phyloP scores from a whole-genome alignment of 2,113 vertebrate species.

The Xenopus laevis region DNA sequence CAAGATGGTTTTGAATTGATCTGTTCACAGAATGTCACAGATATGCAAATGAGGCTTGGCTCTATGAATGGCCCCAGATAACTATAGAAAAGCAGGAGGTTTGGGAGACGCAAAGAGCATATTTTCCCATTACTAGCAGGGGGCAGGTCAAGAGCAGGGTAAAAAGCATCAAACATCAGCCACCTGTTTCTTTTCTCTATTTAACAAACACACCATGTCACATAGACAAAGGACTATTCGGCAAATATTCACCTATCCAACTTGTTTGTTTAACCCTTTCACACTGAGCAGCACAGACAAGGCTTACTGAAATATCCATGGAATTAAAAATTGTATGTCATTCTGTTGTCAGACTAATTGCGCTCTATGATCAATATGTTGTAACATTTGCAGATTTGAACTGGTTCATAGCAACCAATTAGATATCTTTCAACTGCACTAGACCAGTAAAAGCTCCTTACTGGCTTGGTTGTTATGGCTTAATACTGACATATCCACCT shows the following conservation, averaged over 20 bases:
- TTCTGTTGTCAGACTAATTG: too few species aligned
- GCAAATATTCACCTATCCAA: constrained; percentile 30
- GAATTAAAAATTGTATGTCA: too few species aligned
- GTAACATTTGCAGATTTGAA: too few species aligned
- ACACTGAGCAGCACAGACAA: neutral
- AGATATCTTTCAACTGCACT: too few species aligned
- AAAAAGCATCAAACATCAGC: constrained; percentile 38
- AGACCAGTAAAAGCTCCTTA: too few species aligned
- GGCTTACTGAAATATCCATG: too few species aligned
- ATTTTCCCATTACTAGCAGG: constrained; percentile 39
- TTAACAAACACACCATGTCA: constrained; percentile 34
- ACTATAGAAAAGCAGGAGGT: constrained; percentile 16
- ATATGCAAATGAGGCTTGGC: constrained; percentile 7
- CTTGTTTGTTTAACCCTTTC: constrained; percentile 38
- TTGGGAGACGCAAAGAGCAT: constrained; percentile 13
- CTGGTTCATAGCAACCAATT: too few species aligned
- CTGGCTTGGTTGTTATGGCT: too few species aligned
- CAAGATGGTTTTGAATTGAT: too few species aligned
- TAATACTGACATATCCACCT: too few species aligned
- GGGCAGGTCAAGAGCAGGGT: constrained; percentile 36
- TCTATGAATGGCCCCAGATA: neutral
- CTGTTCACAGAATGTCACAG: too few species aligned
- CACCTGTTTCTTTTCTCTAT: constrained; percentile 24
- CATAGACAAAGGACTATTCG: constrained; percentile 9
- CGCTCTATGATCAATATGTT: too few species aligned